Evolutionary conservation across 2,888 invertebrate species (phyloP).

Genomic region (Dryomyza anilis): DNA sequence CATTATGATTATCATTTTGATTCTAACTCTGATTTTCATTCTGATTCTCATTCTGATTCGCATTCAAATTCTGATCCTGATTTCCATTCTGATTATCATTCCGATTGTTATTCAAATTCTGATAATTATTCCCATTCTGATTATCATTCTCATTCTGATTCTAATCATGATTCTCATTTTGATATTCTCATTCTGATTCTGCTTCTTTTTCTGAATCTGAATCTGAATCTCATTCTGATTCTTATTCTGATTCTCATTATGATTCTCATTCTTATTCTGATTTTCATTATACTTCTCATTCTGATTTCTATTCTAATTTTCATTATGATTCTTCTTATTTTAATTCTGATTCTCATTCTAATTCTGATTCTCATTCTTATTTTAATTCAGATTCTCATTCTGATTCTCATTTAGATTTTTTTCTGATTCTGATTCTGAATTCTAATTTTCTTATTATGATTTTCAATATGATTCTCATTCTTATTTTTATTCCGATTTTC

Average conservation of each 20-base stretch:
- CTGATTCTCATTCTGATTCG: background rate
- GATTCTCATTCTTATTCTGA: background rate
- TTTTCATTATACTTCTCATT: too few species aligned
- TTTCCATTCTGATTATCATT: background rate
- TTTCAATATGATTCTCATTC: too few species aligned
- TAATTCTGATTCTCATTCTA: too few species aligned
- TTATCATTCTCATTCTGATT: background rate
- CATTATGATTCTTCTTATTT: too few species aligned
- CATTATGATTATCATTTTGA: background rate
- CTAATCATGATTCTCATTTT: background rate
- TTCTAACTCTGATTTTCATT: background rate
- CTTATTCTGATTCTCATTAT: background rate
- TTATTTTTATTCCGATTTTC: too few species aligned
- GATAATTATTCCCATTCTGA: background rate
- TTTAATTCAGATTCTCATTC: background rate
- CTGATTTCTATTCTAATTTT: too few species aligned
- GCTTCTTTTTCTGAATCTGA: background rate
- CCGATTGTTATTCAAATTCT: background rate
- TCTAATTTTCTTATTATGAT: too few species aligned
- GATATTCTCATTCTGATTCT: background rate
- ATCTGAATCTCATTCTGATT: background rate
- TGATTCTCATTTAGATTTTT: too few species aligned
- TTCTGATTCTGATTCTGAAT: too few species aligned
- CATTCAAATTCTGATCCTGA: background rate
- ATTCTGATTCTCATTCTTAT: background rate